These are phyloP conservation scores for Lepilemur septentrionalis DNA, from an alignment of 2,797 vertebrate genomes.

Conservation along the genomic window DNA sequence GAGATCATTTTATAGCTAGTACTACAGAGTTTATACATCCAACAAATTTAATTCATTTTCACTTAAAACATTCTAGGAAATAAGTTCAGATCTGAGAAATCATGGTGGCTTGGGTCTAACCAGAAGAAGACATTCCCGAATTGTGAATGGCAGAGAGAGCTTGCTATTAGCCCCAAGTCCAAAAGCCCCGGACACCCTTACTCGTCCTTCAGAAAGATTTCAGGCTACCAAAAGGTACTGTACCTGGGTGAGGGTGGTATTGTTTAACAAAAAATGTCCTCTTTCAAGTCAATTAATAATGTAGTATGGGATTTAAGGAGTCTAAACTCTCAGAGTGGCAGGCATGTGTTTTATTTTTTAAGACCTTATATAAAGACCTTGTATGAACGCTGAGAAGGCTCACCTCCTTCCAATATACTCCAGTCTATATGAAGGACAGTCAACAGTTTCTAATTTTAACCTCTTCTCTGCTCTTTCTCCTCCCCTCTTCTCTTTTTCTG, in stretches of 20 bases:
- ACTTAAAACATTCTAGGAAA: conserved; percentile 76
- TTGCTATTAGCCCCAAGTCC: not conserved
- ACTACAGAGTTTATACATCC: not conserved
- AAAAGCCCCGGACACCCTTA: not conserved
- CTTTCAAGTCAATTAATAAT: not conserved
- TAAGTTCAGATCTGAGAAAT: conserved; percentile 58
- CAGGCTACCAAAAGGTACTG: conserved; percentile 78
- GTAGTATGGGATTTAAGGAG: not conserved
- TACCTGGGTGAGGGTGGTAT: not conserved
- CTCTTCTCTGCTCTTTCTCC: not conserved
- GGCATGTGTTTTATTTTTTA: not conserved
- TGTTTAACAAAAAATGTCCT: not conserved
- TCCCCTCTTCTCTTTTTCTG: not conserved
- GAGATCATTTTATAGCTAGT: not conserved
- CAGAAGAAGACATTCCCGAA: conserved; percentile 67
- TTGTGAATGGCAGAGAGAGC: conserved; percentile 43
- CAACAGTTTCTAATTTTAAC: not conserved
- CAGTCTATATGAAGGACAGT: not conserved
- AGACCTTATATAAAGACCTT: not conserved
- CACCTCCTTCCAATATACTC: not conserved
- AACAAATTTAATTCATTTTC: conserved; percentile 22
- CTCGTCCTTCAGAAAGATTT: conserved; percentile 12
- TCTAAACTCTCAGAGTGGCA: not conserved
- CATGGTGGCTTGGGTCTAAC: conserved; percentile 41
- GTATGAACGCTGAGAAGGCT: not conserved